These are phyloP conservation scores for Ranitomeya variabilis DNA, from an alignment of 2,113 vertebrate genomes.

Conservation along the genomic window DNA sequence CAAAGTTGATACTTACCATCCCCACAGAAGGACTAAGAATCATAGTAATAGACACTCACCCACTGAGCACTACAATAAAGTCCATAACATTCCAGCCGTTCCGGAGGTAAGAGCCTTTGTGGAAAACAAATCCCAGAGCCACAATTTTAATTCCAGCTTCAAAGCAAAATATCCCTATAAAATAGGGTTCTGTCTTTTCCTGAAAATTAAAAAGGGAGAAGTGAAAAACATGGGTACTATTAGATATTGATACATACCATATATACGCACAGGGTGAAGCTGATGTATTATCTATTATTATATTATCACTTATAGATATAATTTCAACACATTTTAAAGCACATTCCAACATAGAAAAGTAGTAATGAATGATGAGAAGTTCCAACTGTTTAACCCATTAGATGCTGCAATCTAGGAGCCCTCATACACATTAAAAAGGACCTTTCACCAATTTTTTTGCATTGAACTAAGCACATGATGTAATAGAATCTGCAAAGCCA, in stretches of 20 bases:
- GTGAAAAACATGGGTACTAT: not conserved
- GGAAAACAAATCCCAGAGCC: constrained; percentile 94
- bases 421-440: too few relatives aligned
- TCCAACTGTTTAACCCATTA: too few relatives aligned
- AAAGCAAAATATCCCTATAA: constrained; percentile 98
- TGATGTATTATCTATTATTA: too few relatives aligned
- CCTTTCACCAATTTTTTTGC: too few relatives aligned
- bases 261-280: too few relatives aligned
- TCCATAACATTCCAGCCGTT: constrained; percentile 99
- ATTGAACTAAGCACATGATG: too few relatives aligned
- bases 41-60: constrained; percentile 77
- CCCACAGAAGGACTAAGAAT: not conserved
- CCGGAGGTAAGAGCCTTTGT: constrained; percentile 96
- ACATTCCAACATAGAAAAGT: too few relatives aligned
- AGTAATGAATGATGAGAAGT: too few relatives aligned
- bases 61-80: constrained; percentile 97
- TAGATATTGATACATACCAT: not conserved
- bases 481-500: too few relatives aligned
- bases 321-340: too few relatives aligned
- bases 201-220: constrained; percentile 62
- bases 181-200: constrained; percentile 98
- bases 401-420: too few relatives aligned
- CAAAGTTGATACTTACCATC: not conserved
- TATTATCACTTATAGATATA: too few relatives aligned
- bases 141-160: constrained; percentile 98